phyloP scores from a whole-genome alignment of 1,140 invertebrate species.

The Platyura marginata region DNA sequence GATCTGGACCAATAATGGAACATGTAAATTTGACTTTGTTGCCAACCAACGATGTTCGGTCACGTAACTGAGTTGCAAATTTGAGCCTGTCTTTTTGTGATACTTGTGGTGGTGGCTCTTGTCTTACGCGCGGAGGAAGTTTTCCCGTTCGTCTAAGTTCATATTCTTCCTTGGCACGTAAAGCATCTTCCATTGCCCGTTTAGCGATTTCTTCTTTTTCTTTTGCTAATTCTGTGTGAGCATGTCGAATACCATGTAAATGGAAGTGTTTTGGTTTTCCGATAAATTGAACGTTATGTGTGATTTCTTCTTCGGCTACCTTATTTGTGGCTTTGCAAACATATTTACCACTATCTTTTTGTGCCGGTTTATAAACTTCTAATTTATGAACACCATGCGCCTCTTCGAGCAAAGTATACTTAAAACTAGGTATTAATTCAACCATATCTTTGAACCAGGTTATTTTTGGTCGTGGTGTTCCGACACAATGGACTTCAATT shows the following conservation, averaged over 20 bases:
- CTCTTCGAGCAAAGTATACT: slow-evolving; percentile 23
- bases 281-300: slow-evolving; percentile 18
- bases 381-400: slow-evolving; percentile 27
- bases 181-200: slow-evolving; percentile 15
- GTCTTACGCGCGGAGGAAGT: neutral
- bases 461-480: slow-evolving; percentile 17
- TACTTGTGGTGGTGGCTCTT: slow-evolving; percentile 11
- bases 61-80: slow-evolving; percentile 64
- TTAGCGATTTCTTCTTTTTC: slow-evolving; percentile 16
- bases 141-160: slow-evolving; percentile 7
- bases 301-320: slow-evolving; percentile 37
- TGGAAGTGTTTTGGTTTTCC: slow-evolving; percentile 17
- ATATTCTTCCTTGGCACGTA: slow-evolving; percentile 17
- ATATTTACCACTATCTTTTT: slow-evolving; percentile 38
- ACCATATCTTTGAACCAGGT: slow-evolving; percentile 20
- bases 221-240: slow-evolving; percentile 14
- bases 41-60: slow-evolving; percentile 53
- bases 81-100: slow-evolving; percentile 19
- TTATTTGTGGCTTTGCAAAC: slow-evolving; percentile 40
- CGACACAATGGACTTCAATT: slow-evolving; percentile 20
- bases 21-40: slow-evolving; percentile 67
- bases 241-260: slow-evolving; percentile 19
- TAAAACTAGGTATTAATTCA: slow-evolving; percentile 19
- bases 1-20: slow-evolving; percentile 62
- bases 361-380: slow-evolving; percentile 34